Conservation (phyloP, 1,140 invertebrate genomes). For the Delia radicum region DNA sequence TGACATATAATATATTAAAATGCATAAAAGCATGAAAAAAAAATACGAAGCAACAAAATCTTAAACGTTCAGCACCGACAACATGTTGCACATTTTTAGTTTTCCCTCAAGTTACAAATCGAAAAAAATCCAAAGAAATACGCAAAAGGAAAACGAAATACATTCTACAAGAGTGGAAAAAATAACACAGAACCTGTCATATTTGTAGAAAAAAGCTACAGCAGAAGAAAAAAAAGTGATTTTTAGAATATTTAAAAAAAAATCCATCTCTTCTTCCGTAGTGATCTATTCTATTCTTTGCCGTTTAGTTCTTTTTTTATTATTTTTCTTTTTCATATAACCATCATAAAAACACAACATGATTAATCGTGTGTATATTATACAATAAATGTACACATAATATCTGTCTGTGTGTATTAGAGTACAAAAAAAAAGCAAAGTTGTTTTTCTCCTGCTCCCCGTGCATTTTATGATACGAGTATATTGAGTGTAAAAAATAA, state of each 20-base stretch:
- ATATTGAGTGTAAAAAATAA: too few species aligned
- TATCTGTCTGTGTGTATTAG: too few species aligned
- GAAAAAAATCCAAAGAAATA: background rate
- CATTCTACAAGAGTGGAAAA: background rate
- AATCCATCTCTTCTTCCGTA: background rate
- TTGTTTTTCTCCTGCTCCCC: too few species aligned
- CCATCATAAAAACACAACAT: slow-evolving; percentile 1
- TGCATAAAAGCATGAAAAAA: background rate
- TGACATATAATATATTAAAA: background rate
- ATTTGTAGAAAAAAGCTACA: background rate
- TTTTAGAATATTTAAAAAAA: background rate
- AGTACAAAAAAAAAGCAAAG: background rate
- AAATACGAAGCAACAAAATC: too few species aligned
- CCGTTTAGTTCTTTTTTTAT: background rate
- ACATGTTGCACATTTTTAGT: background rate
- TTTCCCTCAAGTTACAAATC: background rate
- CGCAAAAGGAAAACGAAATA: background rate
- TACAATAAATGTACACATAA: background rate
- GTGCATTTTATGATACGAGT: too few species aligned
- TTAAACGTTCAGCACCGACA: background rate
- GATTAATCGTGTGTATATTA: background rate
- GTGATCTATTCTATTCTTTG: background rate
- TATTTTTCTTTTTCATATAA: background rate
- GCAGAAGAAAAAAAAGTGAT: background rate
- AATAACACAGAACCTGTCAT: background rate